phyloP scores from a whole-genome alignment of 2,113 vertebrate genomes.

The Meleagris gallopavo region DNA sequence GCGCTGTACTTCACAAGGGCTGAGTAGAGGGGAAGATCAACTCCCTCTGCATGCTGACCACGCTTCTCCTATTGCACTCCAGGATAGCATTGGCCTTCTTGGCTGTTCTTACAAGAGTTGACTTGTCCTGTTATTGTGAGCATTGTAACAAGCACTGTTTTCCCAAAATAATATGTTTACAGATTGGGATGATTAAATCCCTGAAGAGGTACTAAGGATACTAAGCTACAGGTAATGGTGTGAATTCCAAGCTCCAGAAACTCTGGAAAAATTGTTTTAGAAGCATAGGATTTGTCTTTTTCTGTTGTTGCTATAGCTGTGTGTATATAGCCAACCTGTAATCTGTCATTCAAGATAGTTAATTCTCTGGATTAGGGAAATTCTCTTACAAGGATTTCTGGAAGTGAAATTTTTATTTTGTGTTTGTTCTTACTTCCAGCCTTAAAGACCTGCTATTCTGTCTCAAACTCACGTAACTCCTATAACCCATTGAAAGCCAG shows the following conservation, averaged over 20 bases:
- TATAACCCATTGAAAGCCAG: not conserved
- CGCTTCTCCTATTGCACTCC: too few relatives aligned
- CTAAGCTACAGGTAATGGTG: not conserved
- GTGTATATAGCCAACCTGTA: not conserved
- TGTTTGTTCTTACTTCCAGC: not conserved
- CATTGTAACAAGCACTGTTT: not conserved
- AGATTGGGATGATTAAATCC: not conserved
- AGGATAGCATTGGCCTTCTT: too few relatives aligned
- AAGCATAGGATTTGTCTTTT: not conserved
- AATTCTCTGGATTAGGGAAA: not conserved
- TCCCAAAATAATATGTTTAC: not conserved
- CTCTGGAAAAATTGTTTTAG: not conserved
- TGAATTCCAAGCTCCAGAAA: not conserved
- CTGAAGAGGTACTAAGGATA: not conserved
- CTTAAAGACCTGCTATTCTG: not conserved
- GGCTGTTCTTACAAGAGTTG: not conserved
- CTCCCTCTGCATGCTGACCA: too few relatives aligned
- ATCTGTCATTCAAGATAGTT: not conserved
- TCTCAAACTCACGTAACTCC: not conserved
- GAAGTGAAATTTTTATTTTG: not conserved
- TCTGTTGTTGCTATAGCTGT: not conserved
- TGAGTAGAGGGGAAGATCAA: too few relatives aligned
- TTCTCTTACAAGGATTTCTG: conserved; percentile 6
- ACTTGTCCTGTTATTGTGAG: not conserved
- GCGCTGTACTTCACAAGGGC: too few relatives aligned